Base-by-base conservation (phyloP, 2,113 vertebrate species). In the Trematomus loennbergii region DNA sequence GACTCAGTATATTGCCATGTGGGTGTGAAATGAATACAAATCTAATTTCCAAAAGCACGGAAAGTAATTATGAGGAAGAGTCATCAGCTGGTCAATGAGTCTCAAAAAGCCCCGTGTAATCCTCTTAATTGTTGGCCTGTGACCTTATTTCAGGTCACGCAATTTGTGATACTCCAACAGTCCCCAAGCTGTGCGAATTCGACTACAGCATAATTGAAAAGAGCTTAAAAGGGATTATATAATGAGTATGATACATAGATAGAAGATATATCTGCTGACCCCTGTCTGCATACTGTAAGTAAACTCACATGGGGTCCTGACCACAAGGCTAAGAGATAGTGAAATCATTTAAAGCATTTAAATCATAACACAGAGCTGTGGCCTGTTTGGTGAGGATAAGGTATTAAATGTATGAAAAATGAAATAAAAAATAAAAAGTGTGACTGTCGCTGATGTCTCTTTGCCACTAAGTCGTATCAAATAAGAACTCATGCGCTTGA, bases 401-500 rank as follows among this genome's bases (percentile, higher is more conserved):
- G 50, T 49, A 72, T 22, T n/a, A 33, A 75, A 78, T 45, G 15
- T 52, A 72, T 29, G 66, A 81, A 75, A 61, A 4, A n/a, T 18
- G 7, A 46, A 66, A 74, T 78, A 71, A 62, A 55, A 81, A 75
- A 79, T 25, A 76, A 17, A 86, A 20, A 72, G 9, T 20, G 16
- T 62, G 16, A 50, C 68, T 81, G 79, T 73, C 71, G 22, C 29
- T 73, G 48, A 75, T 81, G 69, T 73, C 59, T 16, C 49, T 75
- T 46, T 74, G 74, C 12, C 46, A 65, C 22, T 65, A 70, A 64
- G 75, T 49, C 61, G 62, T 64, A 20, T 16, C 25, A 81, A 87
- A 76, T 79, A 78, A 85, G 61, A 59, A 63, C 53, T 70, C 69
- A 71, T 3, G 5, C 29, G 57, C 36, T 71, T 80, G 81, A 91